These are phyloP conservation scores for Tachuris rubrigastra DNA, from an alignment of 2,113 vertebrate species.

Conservation along the genomic window DNA sequence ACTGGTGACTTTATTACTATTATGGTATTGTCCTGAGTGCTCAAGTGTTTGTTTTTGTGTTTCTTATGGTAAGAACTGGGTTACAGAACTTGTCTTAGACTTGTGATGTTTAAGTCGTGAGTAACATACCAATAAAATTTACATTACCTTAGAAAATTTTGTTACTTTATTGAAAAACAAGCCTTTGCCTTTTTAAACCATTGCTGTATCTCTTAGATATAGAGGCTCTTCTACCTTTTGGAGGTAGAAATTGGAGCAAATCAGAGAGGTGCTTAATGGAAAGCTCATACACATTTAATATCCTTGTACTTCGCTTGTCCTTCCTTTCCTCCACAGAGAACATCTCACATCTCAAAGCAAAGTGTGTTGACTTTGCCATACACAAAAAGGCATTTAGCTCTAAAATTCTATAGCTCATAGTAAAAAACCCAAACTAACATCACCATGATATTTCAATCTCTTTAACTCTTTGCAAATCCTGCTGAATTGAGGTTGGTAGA, in stretches of 20 bases:
- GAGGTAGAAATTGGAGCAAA: neutral
- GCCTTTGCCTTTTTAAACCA: neutral
- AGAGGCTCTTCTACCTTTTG: neutral
- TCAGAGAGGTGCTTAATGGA: neutral
- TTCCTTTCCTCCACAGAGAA: neutral
- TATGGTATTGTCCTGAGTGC: neutral
- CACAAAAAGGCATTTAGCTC: neutral
- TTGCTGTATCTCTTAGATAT: neutral
- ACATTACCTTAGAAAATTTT: neutral
- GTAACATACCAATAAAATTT: neutral
- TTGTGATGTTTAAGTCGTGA: neutral
- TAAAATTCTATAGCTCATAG: neutral
- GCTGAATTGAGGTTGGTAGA: neutral
- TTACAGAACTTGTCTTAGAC: neutral
- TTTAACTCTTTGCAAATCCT: neutral
- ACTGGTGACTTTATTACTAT: neutral
- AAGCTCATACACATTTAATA: neutral
- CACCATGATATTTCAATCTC: neutral
- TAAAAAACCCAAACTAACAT: neutral
- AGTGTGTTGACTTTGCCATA: neutral
- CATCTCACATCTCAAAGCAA: neutral
- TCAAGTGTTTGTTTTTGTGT: neutral
- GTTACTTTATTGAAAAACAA: neutral
- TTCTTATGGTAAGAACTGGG: neutral
- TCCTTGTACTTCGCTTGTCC: neutral